Evolutionary conservation across 2,888 invertebrate genomes (phyloP).

Genomic region (Margaritifera margaritifera): DNA sequence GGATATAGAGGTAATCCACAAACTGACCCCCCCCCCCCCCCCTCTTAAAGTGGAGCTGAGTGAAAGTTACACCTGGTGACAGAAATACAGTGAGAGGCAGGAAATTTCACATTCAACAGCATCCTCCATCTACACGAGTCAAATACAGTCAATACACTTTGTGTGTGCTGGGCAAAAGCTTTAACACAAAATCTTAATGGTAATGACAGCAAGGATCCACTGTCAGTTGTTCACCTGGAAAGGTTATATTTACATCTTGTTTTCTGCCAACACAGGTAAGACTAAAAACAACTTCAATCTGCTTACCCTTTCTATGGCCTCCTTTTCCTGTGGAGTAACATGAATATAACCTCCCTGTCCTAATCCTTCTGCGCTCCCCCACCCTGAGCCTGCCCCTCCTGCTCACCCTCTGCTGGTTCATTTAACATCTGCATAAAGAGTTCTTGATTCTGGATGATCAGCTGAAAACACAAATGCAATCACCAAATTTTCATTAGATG

Average conservation of each 20-base stretch:
- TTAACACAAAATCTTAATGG: no score
- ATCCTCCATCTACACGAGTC: no score
- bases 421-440: constrained; percentile 97
- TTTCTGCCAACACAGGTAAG: background rate
- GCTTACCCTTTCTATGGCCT: constrained; percentile 91
- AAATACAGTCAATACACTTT: no score
- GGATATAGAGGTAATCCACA: no score
- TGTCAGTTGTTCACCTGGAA: background rate
- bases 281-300: constrained; percentile 1
- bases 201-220: no score
- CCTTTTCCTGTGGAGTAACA: constrained; percentile 93
- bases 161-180: no score
- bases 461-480: constrained; percentile 52
- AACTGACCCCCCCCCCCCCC: no score
- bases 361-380: constrained; percentile 47
- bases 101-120: no score
- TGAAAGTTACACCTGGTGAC: no score
- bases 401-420: constrained; percentile 78
- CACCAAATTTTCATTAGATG: background rate
- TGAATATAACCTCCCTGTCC: constrained; percentile 77
- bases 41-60: no score
- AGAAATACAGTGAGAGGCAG: no score
- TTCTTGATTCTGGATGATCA: constrained; percentile 77
- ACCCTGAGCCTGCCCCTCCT: constrained; percentile 32
- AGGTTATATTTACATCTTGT: no score